Base-by-base conservation (phyloP, 2,113 vertebrate species). In the Atrichornis clamosus region DNA sequence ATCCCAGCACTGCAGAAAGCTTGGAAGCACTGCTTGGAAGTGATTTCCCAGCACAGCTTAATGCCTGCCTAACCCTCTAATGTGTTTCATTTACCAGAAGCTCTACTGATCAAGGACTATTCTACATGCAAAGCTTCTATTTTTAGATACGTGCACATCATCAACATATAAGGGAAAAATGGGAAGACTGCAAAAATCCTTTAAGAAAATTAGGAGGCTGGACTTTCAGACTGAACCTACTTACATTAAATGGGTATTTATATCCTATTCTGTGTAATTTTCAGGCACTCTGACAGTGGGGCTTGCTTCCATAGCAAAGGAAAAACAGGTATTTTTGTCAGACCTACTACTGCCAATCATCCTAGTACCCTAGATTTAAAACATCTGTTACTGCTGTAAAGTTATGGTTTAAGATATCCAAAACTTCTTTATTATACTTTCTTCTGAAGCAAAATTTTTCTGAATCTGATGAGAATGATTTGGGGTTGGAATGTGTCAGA, bases 301-400 rank as follows among this genome's bases (percentile, higher is more conserved):
- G 77, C 19, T 80, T 58, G 55, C 62, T 87, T 90, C 42, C 82
- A 50, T 8, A 85, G 23, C 17, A 63, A 80, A 89, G 74, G 26
- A 84, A 47, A 68, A 81, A 90, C 69, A 95, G 83, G 68, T 89
- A 95, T 81, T 92, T 94, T 93, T 90, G 63, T 70, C 64, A 95
- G 47, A 86, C 3, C 3, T 4, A 32, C 72, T 81, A 87, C 6
- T 56, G 23, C 46, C 59, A 95, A 50, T 58, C n/a, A 92, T 46
- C 33, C 72, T 33, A 85, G 23, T 35, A 59, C 64, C 30, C 39
- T 53, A 50, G 64, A 74, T 74, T 78, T 75, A 81, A 84, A 95
- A 90, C 89, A 92, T 47, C 79, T 89, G 80, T 84, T 70, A 53
- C 35, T 80, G 19, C 79, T 83, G 49, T 6, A 41, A 78, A 79